A percentile compares a stretch with the other conserved stretches of the same genome.
Conservation (phyloP, 2,113 vertebrate genomes). For the Prietella phreatophila region DNA sequence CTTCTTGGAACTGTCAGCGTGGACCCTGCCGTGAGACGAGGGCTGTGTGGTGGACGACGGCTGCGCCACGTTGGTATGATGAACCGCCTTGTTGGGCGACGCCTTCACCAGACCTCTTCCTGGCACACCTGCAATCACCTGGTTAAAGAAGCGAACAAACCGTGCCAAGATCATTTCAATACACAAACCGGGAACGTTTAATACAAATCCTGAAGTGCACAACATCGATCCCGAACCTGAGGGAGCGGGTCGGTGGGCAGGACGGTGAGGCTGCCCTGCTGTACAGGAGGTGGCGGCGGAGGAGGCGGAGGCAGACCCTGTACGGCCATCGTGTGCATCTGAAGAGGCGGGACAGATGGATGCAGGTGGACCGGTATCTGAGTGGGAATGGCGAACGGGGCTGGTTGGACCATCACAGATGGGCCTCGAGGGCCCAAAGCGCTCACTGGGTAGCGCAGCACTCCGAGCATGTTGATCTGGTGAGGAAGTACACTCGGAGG, state of each 20-base stretch:
- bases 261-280: conserved; percentile 80
- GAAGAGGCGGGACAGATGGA: conserved; percentile 82
- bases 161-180: not conserved
- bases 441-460: conserved; percentile 61
- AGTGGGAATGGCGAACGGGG: conserved; percentile 79
- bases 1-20: conserved; percentile 93
- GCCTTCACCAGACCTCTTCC: conserved; percentile 74
- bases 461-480: conserved; percentile 76
- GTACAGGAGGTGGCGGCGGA: conserved; percentile 91
- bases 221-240: conserved; percentile 73
- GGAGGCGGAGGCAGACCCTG: conserved; percentile 93
- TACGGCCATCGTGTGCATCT: conserved; percentile 80
- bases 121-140: conserved; percentile 77
- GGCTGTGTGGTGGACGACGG: conserved; percentile 80
- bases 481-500: conserved; percentile 78
- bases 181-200: not conserved
- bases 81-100: conserved; percentile 72
- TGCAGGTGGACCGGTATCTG: conserved; percentile 86
- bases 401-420: conserved; percentile 80
- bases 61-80: conserved; percentile 71
- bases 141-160: conserved; percentile 36
- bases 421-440: conserved; percentile 76
- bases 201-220: not conserved
- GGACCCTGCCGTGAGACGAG: conserved; percentile 79
- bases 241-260: conserved; percentile 81